A percentile compares a stretch with the other conserved stretches of the same genome.
Conservation (phyloP, 1,140 invertebrate species). For the Leptopilina boulardi region DNA sequence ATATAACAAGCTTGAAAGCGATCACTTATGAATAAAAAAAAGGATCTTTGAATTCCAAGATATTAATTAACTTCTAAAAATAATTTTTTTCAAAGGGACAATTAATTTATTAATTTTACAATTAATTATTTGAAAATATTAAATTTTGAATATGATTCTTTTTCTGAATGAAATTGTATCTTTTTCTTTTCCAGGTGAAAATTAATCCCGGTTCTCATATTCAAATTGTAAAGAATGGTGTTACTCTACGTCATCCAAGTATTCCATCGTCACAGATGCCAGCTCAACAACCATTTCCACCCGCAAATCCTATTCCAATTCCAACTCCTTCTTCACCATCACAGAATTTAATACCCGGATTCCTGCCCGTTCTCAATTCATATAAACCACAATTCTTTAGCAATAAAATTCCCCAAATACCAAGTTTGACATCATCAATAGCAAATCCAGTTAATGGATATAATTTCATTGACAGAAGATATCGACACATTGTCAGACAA, state of each 20-base stretch:
- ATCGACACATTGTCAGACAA: slow-evolving; percentile 59
- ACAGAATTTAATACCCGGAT: slow-evolving; percentile 16
- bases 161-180: not conserved
- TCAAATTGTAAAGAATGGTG: slow-evolving; percentile 67
- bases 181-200: slow-evolving; percentile 63
- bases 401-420: slow-evolving; percentile 47
- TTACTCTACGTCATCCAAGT: slow-evolving; percentile 68
- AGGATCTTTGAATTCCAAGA: not conserved
- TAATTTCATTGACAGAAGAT: slow-evolving; percentile 61
- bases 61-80: not conserved
- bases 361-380: not conserved
- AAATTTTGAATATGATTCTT: no score
- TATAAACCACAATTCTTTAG: slow-evolving; percentile 53
- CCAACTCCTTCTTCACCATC: slow-evolving; percentile 42
- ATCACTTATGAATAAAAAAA: not conserved
- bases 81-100: no score
- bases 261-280: slow-evolving; percentile 53
- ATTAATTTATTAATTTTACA: no score
- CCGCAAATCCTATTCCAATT: slow-evolving; percentile 56
- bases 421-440: slow-evolving; percentile 44
- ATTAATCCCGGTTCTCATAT: slow-evolving; percentile 69
- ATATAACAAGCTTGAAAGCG: not conserved
- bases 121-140: no score
- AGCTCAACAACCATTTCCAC: slow-evolving; percentile 63
- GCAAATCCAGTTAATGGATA: slow-evolving; percentile 52